Conservation (phyloP, 1,140 invertebrate genomes). For the Eumeta japonica region DNA sequence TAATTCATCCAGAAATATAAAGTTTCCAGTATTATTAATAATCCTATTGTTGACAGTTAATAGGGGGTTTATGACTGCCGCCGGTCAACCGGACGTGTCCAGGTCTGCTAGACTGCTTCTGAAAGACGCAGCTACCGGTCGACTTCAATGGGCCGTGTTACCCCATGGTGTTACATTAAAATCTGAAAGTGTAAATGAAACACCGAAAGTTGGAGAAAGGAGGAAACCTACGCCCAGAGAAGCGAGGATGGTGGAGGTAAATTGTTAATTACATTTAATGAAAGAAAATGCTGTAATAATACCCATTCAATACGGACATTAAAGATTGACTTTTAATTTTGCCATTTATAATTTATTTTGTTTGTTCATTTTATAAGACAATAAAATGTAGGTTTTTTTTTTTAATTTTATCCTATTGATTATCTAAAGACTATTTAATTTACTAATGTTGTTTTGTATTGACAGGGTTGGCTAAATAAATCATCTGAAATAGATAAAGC, state of each 20-base stretch:
- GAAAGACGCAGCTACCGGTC: slow-evolving; percentile 93
- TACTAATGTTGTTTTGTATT: slow-evolving; percentile 4
- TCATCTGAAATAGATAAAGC: slow-evolving; percentile 39
- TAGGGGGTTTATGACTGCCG: slow-evolving; percentile 93
- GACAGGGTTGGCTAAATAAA: slow-evolving; percentile 41
- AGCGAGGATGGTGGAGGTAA: slow-evolving; percentile 35
- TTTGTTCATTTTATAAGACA: background rate
- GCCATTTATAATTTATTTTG: background rate
- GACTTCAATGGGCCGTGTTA: slow-evolving; percentile 79
- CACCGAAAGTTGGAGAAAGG: slow-evolving; percentile 31
- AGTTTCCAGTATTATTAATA: too few species aligned
- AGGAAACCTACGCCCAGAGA: slow-evolving; percentile 41
- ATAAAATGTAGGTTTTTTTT: background rate
- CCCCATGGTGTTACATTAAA: slow-evolving; percentile 67
- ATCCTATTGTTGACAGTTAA: slow-evolving; percentile 63
- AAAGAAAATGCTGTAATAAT: background rate
- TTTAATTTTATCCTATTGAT: background rate
- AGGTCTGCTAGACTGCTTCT: slow-evolving; percentile 85
- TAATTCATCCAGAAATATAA: too few species aligned
- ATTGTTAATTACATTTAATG: slow-evolving; percentile 3
- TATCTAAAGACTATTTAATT: background rate
- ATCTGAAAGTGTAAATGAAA: slow-evolving; percentile 45
- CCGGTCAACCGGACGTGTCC: slow-evolving; percentile 90
- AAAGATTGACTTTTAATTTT: background rate
- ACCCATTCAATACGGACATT: background rate